Conservation (phyloP, 1,140 invertebrate genomes). For the Coboldia fuscipes region DNA sequence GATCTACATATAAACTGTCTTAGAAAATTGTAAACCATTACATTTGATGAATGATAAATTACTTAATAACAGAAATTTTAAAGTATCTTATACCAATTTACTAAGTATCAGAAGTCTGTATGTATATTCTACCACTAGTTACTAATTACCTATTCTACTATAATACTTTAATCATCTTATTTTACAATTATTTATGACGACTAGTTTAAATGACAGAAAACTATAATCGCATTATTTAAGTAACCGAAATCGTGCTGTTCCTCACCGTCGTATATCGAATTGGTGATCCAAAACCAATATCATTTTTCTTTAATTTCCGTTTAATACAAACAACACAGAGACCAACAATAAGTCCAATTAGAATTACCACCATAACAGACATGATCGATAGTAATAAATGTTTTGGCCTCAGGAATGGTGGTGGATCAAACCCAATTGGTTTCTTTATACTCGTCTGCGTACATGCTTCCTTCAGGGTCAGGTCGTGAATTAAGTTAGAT, state of each 20-base stretch:
- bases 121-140: no score
- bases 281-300: slow-evolving; percentile 5
- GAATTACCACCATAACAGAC: slow-evolving; percentile 13
- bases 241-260: slow-evolving; percentile 14
- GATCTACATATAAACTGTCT: no score
- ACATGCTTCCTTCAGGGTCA: slow-evolving; percentile 12
- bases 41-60: no score
- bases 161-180: neutral
- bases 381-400: slow-evolving; percentile 16
- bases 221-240: neutral
- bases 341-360: slow-evolving; percentile 15
- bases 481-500: slow-evolving; percentile 10
- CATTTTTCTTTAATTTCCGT: slow-evolving; percentile 1
- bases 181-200: neutral
- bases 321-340: slow-evolving; percentile 10
- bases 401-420: slow-evolving; percentile 14
- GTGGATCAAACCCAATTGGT: slow-evolving; percentile 8
- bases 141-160: no score
- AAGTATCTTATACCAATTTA: no score
- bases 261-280: slow-evolving; percentile 19
- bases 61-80: no score
- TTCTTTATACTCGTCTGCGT: slow-evolving; percentile 5
- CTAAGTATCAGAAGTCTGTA: no score
- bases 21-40: no score
- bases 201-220: neutral